Conservation (phyloP, 2,888 invertebrate species). For the Phyllotreta cruciferae region DNA sequence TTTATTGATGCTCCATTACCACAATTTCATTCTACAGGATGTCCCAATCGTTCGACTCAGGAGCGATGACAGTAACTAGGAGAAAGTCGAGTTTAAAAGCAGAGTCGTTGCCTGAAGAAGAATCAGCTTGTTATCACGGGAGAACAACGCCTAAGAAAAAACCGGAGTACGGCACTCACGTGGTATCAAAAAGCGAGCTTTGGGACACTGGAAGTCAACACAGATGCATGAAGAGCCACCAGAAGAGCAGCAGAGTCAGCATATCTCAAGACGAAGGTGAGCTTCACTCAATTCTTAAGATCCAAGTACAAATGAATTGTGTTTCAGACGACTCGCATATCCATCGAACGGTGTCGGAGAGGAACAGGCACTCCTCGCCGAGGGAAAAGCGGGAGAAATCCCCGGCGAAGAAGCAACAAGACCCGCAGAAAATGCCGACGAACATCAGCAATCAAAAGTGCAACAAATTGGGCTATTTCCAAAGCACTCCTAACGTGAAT, state of each 20-base stretch:
- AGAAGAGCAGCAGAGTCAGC: conserved; percentile 53
- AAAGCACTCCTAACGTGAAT: conserved; percentile 70
- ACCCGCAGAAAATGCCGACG: conserved; percentile 41
- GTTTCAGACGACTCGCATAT: conserved; percentile 54
- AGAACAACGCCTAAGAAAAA: conserved; percentile 62
- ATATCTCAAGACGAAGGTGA: conserved; percentile 55
- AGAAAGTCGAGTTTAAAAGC: conserved; percentile 49
- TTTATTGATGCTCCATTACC: conserved; percentile 2
- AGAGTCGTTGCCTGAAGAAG: conserved; percentile 52
- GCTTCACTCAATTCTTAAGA: too few relatives aligned
- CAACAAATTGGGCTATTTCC: conserved; percentile 63
- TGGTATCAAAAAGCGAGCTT: conserved; percentile 60
- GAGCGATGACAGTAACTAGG: conserved; percentile 55
- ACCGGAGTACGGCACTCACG: conserved; percentile 57
- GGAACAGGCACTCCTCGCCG: conserved; percentile 53
- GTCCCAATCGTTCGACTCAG: conserved; percentile 39
- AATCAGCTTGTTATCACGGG: conserved; percentile 47
- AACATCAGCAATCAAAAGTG: conserved; percentile 58
- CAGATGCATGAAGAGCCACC: conserved; percentile 56
- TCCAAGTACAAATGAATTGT: background rate
- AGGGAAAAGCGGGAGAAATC: conserved; percentile 54
- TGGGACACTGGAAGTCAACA: conserved; percentile 60
- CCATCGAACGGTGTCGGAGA: conserved; percentile 58
- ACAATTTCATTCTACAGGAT: conserved; percentile 1
- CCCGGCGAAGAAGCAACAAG: conserved; percentile 44